phyloP scores from a whole-genome alignment of 2,888 invertebrate genomes.

The Augiades crinisus region DNA sequence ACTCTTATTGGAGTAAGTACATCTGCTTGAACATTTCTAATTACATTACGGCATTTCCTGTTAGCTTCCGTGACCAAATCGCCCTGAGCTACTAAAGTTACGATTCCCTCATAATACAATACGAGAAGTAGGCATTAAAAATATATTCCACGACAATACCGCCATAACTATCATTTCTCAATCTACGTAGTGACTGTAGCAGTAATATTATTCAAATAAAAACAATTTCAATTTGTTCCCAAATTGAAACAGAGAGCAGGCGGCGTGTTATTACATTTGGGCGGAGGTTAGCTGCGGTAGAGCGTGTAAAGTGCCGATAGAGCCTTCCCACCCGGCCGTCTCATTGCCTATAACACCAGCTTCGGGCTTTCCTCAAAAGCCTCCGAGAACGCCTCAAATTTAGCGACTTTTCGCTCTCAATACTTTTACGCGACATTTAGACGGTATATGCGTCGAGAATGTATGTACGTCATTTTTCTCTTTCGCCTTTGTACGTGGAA shows the following conservation, averaged over 20 bases:
- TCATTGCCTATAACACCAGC: slow-evolving; percentile 77
- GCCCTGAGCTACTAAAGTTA: neutral
- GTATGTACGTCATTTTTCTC: slow-evolving; percentile 57
- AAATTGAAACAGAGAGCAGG: slow-evolving; percentile 81
- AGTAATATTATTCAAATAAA: slow-evolving; percentile 81
- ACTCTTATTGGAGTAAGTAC: no score
- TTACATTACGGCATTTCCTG: no score
- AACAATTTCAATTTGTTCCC: slow-evolving; percentile 81
- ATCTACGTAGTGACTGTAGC: slow-evolving; percentile 40
- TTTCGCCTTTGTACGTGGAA: slow-evolving; percentile 43
- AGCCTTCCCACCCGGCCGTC: slow-evolving; percentile 72
- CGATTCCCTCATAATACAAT: slow-evolving; percentile 1
- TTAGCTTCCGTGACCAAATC: no score
- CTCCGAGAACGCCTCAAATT: slow-evolving; percentile 75
- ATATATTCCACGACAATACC: slow-evolving; percentile 39
- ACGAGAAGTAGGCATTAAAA: slow-evolving; percentile 24
- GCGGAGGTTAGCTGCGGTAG: slow-evolving; percentile 77
- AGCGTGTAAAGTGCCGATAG: slow-evolving; percentile 79
- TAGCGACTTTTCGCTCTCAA: slow-evolving; percentile 77
- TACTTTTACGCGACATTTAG: slow-evolving; percentile 73
- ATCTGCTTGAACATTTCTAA: no score
- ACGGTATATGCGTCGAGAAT: slow-evolving; percentile 46
- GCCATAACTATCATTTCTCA: slow-evolving; percentile 47
- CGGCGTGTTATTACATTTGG: slow-evolving; percentile 78
- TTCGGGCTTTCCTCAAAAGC: slow-evolving; percentile 76